Evolutionary conservation across 1,140 invertebrate genomes (phyloP).

Genomic region (Sitobion miscanthi): DNA sequence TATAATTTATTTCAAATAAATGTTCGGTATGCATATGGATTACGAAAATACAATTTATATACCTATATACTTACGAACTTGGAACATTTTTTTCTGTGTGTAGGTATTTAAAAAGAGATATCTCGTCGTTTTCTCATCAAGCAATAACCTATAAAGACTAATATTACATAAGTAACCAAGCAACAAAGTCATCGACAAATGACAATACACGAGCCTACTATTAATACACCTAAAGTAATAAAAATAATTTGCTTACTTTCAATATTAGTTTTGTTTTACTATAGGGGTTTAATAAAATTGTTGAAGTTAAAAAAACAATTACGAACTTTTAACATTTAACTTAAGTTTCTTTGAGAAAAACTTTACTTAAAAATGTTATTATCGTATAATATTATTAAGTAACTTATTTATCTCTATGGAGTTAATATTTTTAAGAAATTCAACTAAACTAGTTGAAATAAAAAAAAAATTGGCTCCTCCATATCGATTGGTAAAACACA

Average conservation of each 20-base stretch:
- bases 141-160: not conserved
- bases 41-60: not conserved
- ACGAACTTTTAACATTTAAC: not conserved
- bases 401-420: not conserved
- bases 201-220: not conserved
- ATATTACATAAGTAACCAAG: not conserved
- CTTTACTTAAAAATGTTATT: not conserved
- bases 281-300: not conserved
- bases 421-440: not conserved
- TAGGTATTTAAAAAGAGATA: no score
- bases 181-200: not conserved
- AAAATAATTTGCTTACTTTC: conserved; percentile 3
- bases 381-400: not conserved
- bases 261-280: not conserved
- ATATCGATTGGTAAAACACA: not conserved
- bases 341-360: not conserved
- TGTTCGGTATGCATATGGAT: not conserved
- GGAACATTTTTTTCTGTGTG: not conserved
- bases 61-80: not conserved
- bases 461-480: not conserved
- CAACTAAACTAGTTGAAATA: not conserved
- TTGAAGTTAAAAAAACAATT: not conserved
- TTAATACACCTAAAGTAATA: not conserved
- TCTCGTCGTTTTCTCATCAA: not conserved
- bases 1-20: not conserved